phyloP scores from a whole-genome alignment of 2,113 vertebrate genomes.

The Mus spicilegus region DNA sequence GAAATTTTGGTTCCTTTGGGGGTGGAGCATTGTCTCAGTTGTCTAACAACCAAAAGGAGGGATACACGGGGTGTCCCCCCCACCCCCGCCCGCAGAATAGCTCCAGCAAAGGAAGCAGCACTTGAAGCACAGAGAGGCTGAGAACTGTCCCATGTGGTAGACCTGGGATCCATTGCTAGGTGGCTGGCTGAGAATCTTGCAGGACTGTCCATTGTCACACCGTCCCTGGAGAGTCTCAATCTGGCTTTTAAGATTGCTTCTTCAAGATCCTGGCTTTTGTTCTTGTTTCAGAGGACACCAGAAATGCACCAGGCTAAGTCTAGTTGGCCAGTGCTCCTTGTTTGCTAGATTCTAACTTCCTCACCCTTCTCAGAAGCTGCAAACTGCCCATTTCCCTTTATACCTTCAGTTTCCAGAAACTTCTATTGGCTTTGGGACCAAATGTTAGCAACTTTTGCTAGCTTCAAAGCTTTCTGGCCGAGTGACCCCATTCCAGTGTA shows the following conservation, averaged over 20 bases:
- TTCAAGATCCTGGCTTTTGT: background rate
- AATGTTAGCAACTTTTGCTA: background rate
- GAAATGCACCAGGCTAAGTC: background rate
- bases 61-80: too few relatives aligned
- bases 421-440: background rate
- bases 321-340: background rate
- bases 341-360: background rate
- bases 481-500: background rate
- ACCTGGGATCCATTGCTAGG: background rate
- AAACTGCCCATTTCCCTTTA: background rate
- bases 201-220: background rate
- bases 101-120: background rate
- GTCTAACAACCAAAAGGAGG: background rate
- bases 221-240: background rate
- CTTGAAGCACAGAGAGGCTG: background rate
- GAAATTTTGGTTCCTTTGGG: background rate
- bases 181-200: background rate
- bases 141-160: background rate
- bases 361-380: background rate
- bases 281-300: background rate
- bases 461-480: background rate
- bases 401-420: background rate
- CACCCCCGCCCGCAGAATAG: too few relatives aligned
- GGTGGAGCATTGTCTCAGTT: background rate
- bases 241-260: background rate